These are phyloP conservation scores for Agrochola macilenta DNA, from an alignment of 2,888 invertebrate genomes.

Conservation along the genomic window DNA sequence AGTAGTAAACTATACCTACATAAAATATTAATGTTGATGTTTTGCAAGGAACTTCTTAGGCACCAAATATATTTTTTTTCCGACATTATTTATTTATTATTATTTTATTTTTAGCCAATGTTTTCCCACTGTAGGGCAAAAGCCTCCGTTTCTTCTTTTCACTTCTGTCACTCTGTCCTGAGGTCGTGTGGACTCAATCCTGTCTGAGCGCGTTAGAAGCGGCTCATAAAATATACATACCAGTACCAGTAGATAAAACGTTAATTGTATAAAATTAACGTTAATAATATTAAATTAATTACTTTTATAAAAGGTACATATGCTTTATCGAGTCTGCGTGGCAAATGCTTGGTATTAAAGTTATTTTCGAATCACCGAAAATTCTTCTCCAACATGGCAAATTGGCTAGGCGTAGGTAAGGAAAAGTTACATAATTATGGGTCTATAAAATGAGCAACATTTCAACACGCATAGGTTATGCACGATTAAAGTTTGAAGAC, in stretches of 20 bases:
- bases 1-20: background rate
- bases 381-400: background rate
- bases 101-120: background rate
- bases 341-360: constrained; percentile 16
- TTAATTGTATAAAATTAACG: too few relatives aligned
- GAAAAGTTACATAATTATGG: background rate
- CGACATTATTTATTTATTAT: background rate
- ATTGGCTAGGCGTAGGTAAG: background rate
- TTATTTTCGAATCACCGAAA: constrained; percentile 2
- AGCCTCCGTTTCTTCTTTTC: background rate
- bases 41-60: background rate
- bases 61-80: background rate
- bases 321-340: constrained; percentile 4
- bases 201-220: background rate
- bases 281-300: too few relatives aligned
- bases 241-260: background rate
- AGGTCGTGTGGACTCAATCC: background rate
- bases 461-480: background rate
- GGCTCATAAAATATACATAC: background rate
- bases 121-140: background rate
- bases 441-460: background rate
- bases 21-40: constrained; percentile 7
- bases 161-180: too few relatives aligned
- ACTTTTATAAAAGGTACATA: background rate
- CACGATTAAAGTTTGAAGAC: too few relatives aligned